These are phyloP conservation scores for Turdus rufiventris DNA, from an alignment of 2,113 vertebrate genomes.

Conservation along the genomic window DNA sequence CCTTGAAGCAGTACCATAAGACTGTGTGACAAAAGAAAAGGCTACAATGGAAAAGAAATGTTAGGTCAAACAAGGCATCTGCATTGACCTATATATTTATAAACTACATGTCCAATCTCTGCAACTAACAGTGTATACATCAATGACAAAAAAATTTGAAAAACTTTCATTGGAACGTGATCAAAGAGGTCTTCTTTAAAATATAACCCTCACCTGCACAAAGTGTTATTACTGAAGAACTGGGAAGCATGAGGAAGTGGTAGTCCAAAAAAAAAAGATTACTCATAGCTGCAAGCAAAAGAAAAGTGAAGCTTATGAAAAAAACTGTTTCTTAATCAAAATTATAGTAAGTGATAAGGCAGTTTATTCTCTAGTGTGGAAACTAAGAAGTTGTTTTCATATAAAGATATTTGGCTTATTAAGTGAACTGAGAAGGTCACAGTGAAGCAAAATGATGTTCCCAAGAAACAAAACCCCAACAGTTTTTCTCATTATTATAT, in stretches of 20 bases:
- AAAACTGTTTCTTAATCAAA: constrained; percentile 13
- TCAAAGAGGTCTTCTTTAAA: neutral
- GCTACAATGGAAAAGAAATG: neutral
- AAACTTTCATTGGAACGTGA: neutral
- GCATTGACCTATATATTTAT: neutral
- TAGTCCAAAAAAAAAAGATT: neutral
- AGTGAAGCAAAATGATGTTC: neutral
- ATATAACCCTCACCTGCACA: neutral
- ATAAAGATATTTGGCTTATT: neutral
- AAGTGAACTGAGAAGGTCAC: neutral
- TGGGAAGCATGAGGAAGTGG: neutral
- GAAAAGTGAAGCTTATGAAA: neutral
- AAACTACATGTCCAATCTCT: neutral
- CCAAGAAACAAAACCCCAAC: neutral
- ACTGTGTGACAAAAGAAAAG: neutral
- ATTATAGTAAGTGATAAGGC: constrained; percentile 3
- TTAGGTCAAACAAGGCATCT: neutral
- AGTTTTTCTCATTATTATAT: neutral
- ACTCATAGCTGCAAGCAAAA: neutral
- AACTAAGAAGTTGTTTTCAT: constrained; percentile 6
- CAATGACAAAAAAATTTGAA: neutral
- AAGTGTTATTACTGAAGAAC: neutral
- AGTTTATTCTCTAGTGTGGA: neutral
- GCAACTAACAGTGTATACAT: neutral
- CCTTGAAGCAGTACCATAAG: neutral